Percentiles rank a stretch among this genome's conserved stretches.
phyloP scores from a whole-genome alignment of 2,888 invertebrate species.

The Orthosia gothica region DNA sequence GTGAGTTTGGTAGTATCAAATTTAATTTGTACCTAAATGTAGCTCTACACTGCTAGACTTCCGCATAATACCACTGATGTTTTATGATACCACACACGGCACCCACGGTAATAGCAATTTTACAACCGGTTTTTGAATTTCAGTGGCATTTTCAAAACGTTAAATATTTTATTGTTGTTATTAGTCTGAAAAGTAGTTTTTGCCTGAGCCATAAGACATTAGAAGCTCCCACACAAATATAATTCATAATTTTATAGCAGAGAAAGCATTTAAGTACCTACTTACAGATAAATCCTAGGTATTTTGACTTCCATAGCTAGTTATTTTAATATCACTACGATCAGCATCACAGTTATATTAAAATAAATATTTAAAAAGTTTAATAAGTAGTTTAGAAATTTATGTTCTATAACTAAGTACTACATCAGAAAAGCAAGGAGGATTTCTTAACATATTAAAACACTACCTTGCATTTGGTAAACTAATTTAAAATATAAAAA shows the following conservation, averaged over 20 bases:
- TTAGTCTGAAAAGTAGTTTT: background rate
- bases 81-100: background rate
- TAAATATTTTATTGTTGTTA: background rate
- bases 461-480: conserved; percentile 47
- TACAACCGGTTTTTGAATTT: background rate
- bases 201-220: conserved; percentile 3
- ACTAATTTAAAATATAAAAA: conserved; percentile 23
- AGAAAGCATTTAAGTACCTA: conserved; percentile 30
- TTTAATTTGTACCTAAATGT: background rate
- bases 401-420: conserved; percentile 6
- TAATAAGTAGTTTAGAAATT: background rate
- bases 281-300: conserved; percentile 6
- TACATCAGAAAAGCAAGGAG: conserved; percentile 32
- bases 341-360: conserved; percentile 16
- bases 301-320: conserved; percentile 15
- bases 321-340: conserved; percentile 31
- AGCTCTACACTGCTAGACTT: background rate
- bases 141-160: background rate
- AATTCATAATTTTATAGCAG: conserved; percentile 37
- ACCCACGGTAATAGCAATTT: background rate
- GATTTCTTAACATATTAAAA: conserved; percentile 50
- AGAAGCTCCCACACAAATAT: background rate
- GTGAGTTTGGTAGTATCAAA: background rate
- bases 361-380: conserved; percentile 29
- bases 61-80: too few species aligned